phyloP scores from a whole-genome alignment of 2,797 vertebrate genomes.

The Lagorchestes hirsutus region DNA sequence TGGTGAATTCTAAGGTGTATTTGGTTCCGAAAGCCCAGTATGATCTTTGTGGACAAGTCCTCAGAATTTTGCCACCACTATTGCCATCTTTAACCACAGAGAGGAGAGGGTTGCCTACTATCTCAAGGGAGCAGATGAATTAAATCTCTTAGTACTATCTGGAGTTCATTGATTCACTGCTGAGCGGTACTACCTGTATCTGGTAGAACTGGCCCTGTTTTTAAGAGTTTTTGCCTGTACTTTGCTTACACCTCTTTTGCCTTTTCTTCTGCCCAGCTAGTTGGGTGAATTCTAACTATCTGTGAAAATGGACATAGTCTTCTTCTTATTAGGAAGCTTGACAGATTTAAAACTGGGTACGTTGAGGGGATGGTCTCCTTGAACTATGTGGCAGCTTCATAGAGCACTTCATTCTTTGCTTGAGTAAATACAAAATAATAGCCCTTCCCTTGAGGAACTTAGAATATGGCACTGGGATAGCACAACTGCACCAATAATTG shows the following conservation, averaged over 20 bases:
- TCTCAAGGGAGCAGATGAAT: neutral
- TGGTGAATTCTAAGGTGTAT: slow-evolving; percentile 31
- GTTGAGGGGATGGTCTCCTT: neutral
- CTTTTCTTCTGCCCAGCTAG: slow-evolving; percentile 38
- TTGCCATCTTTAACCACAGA: slow-evolving; percentile 16
- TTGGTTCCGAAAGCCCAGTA: slow-evolving; percentile 41
- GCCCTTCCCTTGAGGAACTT: neutral
- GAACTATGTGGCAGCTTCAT: neutral
- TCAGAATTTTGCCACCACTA: slow-evolving; percentile 9
- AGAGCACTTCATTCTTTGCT: neutral
- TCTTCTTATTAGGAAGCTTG: neutral
- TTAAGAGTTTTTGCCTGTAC: neutral
- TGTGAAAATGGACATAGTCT: slow-evolving; percentile 6
- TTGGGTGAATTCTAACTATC: slow-evolving; percentile 32
- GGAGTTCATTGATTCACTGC: neutral
- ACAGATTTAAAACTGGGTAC: neutral
- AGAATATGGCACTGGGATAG: neutral
- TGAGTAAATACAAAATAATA: neutral
- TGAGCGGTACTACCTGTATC: neutral
- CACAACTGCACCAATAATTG: neutral
- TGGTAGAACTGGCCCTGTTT: neutral
- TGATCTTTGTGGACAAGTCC: slow-evolving; percentile 29
- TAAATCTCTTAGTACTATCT: slow-evolving; percentile 26
- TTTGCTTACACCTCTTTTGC: slow-evolving; percentile 41
- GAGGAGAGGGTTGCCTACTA: slow-evolving; percentile 30